phyloP scores from a whole-genome alignment of 2,888 invertebrate species.

The Catocala fraxini region DNA sequence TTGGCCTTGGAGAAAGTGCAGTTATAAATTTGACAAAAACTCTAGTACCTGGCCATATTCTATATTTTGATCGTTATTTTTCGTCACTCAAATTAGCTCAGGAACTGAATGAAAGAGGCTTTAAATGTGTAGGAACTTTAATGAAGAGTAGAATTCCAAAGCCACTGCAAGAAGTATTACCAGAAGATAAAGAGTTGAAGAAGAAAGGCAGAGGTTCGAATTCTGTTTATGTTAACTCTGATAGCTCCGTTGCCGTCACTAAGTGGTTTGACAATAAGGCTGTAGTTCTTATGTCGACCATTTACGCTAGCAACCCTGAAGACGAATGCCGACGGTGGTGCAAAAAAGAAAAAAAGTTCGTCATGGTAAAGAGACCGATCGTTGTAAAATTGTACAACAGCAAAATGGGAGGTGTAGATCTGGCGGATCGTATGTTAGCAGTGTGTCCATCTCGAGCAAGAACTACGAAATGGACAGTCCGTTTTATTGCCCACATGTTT shows the following conservation, averaged over 20 bases:
- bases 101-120: constrained; percentile 5
- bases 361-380: not conserved
- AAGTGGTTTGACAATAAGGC: constrained; percentile 1
- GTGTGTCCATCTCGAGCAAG: constrained; percentile 8
- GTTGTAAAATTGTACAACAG: constrained; percentile 8
- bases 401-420: constrained; percentile 12
- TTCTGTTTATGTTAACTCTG: not conserved
- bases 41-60: constrained; percentile 26
- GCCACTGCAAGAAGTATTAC: not conserved
- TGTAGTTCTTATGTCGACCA: constrained; percentile 3
- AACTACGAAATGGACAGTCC: constrained; percentile 4
- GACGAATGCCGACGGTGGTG: constrained; percentile 1
- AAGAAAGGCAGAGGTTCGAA: not conserved
- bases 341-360: not conserved
- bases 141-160: constrained; percentile 17
- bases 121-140: constrained; percentile 17
- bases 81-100: constrained; percentile 14
- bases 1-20: constrained; percentile 15
- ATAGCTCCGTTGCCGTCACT: not conserved
- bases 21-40: constrained; percentile 18
- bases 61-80: constrained; percentile 31
- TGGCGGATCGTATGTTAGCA: constrained; percentile 1
- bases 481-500: constrained; percentile 1
- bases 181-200: not conserved
- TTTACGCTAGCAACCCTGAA: not conserved